Evolutionary conservation across 1,140 invertebrate species (phyloP).

Genomic region (Periplaneta americana): DNA sequence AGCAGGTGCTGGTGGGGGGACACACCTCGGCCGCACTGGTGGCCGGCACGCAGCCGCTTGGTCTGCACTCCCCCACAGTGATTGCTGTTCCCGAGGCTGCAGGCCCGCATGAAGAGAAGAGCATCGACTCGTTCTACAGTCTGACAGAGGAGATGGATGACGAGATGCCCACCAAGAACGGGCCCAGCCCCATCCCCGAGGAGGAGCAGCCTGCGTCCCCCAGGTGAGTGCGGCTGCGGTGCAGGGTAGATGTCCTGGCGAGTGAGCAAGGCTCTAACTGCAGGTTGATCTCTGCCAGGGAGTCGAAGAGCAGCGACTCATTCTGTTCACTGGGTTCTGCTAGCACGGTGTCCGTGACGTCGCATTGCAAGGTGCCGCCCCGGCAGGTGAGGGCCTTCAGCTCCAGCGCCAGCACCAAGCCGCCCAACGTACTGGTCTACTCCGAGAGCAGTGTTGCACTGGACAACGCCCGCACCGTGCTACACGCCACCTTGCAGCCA

Average conservation of each 20-base stretch:
- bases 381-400: constrained; percentile 13
- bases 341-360: constrained; percentile 21
- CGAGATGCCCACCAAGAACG: neutral
- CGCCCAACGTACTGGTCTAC: constrained; percentile 78
- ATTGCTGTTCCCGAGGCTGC: neutral
- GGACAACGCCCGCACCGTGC: constrained; percentile 60
- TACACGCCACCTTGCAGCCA: constrained; percentile 60
- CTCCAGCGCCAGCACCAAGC: constrained; percentile 28
- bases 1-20: neutral
- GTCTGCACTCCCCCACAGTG: neutral
- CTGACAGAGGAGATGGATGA: neutral
- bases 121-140: neutral
- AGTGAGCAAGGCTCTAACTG: neutral
- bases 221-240: neutral
- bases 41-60: neutral
- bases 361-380: neutral
- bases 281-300: constrained; percentile 9
- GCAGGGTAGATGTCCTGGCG: neutral
- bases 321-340: constrained; percentile 23
- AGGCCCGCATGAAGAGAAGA: neutral
- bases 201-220: neutral
- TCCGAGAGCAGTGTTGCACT: constrained; percentile 66
- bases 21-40: constrained; percentile 1
- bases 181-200: neutral
- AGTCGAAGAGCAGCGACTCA: constrained; percentile 23